These are phyloP conservation scores for Hozukius guyotensis DNA, from an alignment of 2,797 vertebrate species.

Conservation along the genomic window DNA sequence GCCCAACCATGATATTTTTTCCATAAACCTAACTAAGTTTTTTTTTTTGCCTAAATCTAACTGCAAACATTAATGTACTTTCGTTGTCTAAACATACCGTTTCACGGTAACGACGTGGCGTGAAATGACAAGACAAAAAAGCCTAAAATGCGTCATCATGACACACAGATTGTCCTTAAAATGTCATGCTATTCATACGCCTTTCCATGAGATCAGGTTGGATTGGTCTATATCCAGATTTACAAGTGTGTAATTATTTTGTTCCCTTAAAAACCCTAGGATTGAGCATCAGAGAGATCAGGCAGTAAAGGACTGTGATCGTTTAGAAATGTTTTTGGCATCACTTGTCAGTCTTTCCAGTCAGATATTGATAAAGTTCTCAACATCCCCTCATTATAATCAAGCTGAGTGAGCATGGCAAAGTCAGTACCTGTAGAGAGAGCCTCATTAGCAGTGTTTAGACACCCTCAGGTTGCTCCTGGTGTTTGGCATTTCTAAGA, in stretches of 20 bases:
- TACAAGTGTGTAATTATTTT: background rate
- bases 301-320: background rate
- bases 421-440: background rate
- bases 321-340: background rate
- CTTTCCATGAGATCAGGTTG: no score
- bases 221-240: no score
- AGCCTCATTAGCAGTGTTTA: constrained; percentile 11
- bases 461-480: constrained; percentile 5
- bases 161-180: no score
- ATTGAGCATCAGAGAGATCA: background rate
- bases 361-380: background rate
- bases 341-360: background rate
- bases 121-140: no score
- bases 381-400: background rate
- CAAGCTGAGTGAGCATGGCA: background rate
- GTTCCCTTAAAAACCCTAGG: background rate
- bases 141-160: no score
- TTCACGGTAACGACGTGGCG: no score
- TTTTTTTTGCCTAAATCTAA: background rate
- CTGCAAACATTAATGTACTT: no score
- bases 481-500: background rate
- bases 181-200: no score
- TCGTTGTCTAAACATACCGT: no score
- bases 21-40: background rate
- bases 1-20: background rate